Evolutionary conservation across 2,888 invertebrate genomes (phyloP), one percentile per base, ranked within the genome.

Genomic region (Pachycephus smyrnensis): DNA sequence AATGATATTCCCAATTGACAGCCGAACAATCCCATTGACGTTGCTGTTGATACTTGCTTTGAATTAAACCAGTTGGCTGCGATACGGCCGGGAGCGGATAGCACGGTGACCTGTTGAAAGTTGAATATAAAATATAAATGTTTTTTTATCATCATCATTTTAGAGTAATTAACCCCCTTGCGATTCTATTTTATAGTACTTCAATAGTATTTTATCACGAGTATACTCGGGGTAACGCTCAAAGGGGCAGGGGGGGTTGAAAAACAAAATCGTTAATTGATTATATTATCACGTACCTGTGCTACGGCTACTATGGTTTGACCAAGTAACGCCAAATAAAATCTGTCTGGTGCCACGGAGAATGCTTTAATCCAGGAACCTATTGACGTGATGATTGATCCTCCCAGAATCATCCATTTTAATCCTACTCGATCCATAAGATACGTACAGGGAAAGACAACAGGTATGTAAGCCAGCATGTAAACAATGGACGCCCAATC

Each of bases 61-160:
- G 94, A 92, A n/a, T 94, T 94, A 88, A 95, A 95, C 95, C 95
- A 95, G 12, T 94, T 93, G 12, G 95, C 94, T 0, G 95, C 95
- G 77, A 95, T 88, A 73, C 92, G 92, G 0, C 95, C 93, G 0
- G 95, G 95, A 69, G 95, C 93, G 40, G 93, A 94, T 40, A 95
- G 91, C 81, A 95, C 93, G 85, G 95, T 94, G 32, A 95, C 93
- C 88, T 95, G 95, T 0, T 94, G 94, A 68, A 33, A 33, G 23
- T 32, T 36, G 12, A 77, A 68, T 3, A 4, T 40, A 12, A 23
- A 12, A 73, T 30, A 23, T 23, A 23, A 55, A 55, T 23, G 23
- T 55, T 55, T 55, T 9, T 9, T 9, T 55, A 23, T 9, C 23
- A 9, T 23, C 15, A 55, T 55, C 55, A 23, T 23, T 23, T 55